A percentile compares a stretch with the other conserved stretches of the same genome.
phyloP scores from a whole-genome alignment of 2,113 vertebrate genomes.

The Chlamydotis undulata region DNA sequence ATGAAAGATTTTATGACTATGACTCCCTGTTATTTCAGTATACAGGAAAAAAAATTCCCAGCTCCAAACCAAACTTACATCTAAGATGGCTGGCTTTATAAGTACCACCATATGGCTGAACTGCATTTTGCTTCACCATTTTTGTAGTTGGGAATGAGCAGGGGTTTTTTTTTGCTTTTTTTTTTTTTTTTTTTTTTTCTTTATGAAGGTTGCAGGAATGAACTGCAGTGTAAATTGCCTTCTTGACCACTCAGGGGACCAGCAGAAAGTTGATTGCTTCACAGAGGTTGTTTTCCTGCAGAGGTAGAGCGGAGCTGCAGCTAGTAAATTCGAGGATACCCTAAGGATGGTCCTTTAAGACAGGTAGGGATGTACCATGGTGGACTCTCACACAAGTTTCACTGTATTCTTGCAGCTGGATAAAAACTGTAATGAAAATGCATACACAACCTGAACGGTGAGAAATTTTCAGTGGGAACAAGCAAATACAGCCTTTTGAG shows the following conservation, averaged over 20 bases:
- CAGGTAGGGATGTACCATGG: fast-evolving
- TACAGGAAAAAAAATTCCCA: not conserved
- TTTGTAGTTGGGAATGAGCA: not conserved
- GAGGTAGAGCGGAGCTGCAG: not conserved
- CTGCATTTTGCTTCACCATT: not conserved
- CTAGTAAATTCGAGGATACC: slow-evolving; percentile 13
- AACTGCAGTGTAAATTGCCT: not conserved
- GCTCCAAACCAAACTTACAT: not conserved
- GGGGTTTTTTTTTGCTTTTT: not conserved
- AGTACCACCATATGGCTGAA: not conserved
- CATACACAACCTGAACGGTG: not conserved
- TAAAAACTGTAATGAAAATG: not conserved
- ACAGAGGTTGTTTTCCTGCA: not conserved
- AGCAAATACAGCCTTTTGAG: not conserved
- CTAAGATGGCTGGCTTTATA: not conserved
- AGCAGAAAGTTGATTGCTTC: slow-evolving; percentile 44
- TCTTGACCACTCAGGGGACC: not conserved
- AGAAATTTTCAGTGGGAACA: not conserved
- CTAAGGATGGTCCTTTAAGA: slow-evolving; percentile 9
- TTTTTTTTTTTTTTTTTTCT: not conserved
- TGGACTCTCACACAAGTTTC: not conserved
- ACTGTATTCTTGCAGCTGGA: not conserved
- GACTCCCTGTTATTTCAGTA: not conserved
- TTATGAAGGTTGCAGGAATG: not conserved
- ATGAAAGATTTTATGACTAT: slow-evolving; percentile 8